These are phyloP conservation scores for Chaetodon trifasciatus DNA, from an alignment of 2,797 vertebrate genomes.

Conservation along the genomic window DNA sequence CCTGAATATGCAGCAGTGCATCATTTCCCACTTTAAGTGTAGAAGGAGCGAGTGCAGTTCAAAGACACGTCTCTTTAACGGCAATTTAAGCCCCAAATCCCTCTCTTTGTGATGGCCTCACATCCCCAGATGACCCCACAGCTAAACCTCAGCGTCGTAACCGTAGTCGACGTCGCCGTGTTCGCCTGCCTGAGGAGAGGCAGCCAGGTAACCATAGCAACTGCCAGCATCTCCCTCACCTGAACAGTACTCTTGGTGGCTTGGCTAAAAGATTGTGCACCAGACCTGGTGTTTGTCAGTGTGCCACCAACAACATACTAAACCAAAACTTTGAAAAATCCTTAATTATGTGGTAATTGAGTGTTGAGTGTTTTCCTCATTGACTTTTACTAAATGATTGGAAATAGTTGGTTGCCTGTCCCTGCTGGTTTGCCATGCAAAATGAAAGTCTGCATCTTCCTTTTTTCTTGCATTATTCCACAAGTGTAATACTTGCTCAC, in stretches of 20 bases:
- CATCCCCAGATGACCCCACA: slow-evolving; percentile 95
- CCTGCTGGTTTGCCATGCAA: not conserved
- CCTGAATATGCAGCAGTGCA: slow-evolving; percentile 5
- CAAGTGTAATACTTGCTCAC: slow-evolving; percentile 2
- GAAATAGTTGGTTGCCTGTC: not conserved
- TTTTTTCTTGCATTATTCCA: not conserved
- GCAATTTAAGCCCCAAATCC: slow-evolving; percentile 36
- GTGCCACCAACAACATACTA: slow-evolving; percentile 34
- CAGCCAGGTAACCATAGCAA: slow-evolving; percentile 95
- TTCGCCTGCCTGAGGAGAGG: slow-evolving; percentile 96
- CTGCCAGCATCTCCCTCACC: slow-evolving; percentile 59
- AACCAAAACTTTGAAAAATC: not conserved
- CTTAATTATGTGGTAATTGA: not conserved
- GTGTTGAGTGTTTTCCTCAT: not conserved
- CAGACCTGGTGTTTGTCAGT: slow-evolving; percentile 23
- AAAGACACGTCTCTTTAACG: slow-evolving; percentile 23
- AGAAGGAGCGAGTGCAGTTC: slow-evolving; percentile 16
- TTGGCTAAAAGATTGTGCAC: slow-evolving; percentile 24
- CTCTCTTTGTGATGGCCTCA: slow-evolving; percentile 73
- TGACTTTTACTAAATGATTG: slow-evolving; percentile 10
- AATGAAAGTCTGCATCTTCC: not conserved
- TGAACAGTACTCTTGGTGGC: slow-evolving; percentile 24
- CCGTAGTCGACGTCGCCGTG: slow-evolving; percentile 95
- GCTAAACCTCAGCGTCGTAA: slow-evolving; percentile 97
- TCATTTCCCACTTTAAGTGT: slow-evolving; percentile 5